These are phyloP conservation scores for Athripsodes cinereus DNA, from an alignment of 2,888 invertebrate genomes.

Conservation along the genomic window DNA sequence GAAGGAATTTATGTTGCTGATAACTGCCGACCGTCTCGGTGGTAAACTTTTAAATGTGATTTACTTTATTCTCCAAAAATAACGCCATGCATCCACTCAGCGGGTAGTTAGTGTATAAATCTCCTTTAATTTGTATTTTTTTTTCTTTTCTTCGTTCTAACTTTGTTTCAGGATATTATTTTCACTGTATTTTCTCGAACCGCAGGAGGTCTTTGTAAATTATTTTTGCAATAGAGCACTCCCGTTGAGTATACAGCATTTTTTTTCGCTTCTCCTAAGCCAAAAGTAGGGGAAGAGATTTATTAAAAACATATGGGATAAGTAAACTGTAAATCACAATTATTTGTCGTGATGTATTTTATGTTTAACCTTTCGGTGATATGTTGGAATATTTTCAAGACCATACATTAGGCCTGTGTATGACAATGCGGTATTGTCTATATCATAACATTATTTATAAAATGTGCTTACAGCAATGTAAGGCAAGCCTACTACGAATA, in stretches of 20 bases:
- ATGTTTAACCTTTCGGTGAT: neutral
- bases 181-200: constrained; percentile 8
- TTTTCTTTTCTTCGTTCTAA: constrained; percentile 2
- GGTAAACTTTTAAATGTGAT: constrained; percentile 17
- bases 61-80: constrained; percentile 14
- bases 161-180: constrained; percentile 5
- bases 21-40: constrained; percentile 11
- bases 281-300: constrained; percentile 1
- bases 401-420: neutral
- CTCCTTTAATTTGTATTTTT: constrained; percentile 17
- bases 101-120: constrained; percentile 13
- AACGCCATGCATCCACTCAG: constrained; percentile 11
- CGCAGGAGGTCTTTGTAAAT: constrained; percentile 10
- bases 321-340: constrained; percentile 2
- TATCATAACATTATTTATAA: too few species aligned
- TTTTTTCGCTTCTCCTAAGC: constrained; percentile 2
- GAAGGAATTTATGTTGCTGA: constrained; percentile 11
- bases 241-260: neutral
- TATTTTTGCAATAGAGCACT: constrained; percentile 10
- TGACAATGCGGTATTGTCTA: neutral
- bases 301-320: constrained; percentile 1
- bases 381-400: neutral
- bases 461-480: too few species aligned
- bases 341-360: neutral
- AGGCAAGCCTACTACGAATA: too few species aligned